These are phyloP conservation scores for Mythimna loreyi DNA, from an alignment of 2,888 invertebrate species.

Conservation along the genomic window DNA sequence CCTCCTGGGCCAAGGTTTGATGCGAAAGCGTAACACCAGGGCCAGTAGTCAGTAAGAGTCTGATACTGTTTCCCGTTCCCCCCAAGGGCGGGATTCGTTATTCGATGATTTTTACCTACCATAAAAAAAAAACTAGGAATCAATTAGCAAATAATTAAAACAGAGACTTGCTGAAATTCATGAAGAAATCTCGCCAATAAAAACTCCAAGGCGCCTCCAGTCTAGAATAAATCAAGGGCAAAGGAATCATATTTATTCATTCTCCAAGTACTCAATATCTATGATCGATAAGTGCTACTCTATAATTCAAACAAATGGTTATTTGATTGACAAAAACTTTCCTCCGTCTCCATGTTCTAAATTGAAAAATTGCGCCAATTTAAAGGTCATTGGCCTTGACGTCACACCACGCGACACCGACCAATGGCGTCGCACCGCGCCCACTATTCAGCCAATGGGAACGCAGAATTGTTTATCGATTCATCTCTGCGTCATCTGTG, in stretches of 20 bases:
- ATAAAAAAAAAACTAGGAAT: no score
- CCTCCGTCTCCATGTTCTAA: conserved; percentile 67
- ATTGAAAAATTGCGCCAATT: conserved; percentile 84
- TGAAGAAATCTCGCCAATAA: no score
- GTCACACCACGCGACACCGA: conserved; percentile 70
- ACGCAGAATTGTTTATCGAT: conserved; percentile 74
- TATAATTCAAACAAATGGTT: conserved; percentile 59
- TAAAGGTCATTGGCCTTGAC: conserved; percentile 82
- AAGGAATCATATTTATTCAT: conserved; percentile 40
- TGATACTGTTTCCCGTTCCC: no score
- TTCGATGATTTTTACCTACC: no score
- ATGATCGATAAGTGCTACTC: conserved; percentile 46
- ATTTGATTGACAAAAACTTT: conserved; percentile 65
- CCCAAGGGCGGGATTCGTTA: no score
- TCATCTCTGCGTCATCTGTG: conserved; percentile 74
- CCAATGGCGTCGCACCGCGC: conserved; percentile 79
- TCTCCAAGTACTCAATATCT: conserved; percentile 32
- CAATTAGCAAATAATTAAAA: no score
- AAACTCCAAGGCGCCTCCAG: not conserved
- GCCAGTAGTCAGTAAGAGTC: no score
- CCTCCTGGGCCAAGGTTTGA: no score
- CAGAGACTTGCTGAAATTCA: no score
- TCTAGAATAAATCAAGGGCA: conserved; percentile 36
- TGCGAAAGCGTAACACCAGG: no score
- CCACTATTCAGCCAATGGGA: conserved; percentile 77